phyloP scores from a whole-genome alignment of 2,113 vertebrate species.

The Diadophis punctatus region DNA sequence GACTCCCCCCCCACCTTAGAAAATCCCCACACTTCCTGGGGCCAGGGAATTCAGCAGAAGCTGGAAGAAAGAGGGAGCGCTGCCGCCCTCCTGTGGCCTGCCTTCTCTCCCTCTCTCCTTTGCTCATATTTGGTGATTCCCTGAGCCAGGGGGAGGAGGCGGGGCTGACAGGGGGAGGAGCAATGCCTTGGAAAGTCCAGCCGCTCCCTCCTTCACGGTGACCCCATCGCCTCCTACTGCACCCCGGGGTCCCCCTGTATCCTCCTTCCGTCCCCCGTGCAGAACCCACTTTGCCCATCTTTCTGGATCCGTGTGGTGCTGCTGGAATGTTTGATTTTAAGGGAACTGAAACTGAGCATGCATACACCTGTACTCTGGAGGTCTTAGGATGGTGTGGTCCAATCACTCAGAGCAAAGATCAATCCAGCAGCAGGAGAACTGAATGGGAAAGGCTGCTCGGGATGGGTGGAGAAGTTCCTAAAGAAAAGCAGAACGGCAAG shows the following conservation, averaged over 20 bases:
- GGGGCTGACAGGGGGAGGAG: not conserved
- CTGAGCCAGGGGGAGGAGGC: conserved; percentile 47
- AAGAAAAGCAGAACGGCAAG: not conserved
- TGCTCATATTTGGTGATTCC: conserved; percentile 66
- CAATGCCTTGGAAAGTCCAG: not conserved
- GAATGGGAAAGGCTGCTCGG: not conserved
- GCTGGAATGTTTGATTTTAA: not conserved
- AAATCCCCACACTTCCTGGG: not conserved
- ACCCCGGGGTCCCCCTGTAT: not conserved
- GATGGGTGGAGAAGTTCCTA: not conserved
- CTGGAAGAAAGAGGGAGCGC: not conserved
- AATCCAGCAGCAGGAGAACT: not conserved
- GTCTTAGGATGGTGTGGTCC: not conserved
- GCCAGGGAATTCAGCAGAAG: not conserved
- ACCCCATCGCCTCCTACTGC: not conserved
- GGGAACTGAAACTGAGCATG: not conserved
- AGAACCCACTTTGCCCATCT: not conserved
- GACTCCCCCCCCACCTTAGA: not conserved
- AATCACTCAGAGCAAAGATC: not conserved
- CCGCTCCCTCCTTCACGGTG: not conserved
- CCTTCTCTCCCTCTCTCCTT: conserved; percentile 17
- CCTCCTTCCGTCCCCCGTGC: not conserved
- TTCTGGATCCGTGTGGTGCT: not conserved
- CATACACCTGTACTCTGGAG: too few species aligned
- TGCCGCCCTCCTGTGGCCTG: too few species aligned